phyloP scores from a whole-genome alignment of 2,113 vertebrate species.

The Rhodinocichla rosea region DNA sequence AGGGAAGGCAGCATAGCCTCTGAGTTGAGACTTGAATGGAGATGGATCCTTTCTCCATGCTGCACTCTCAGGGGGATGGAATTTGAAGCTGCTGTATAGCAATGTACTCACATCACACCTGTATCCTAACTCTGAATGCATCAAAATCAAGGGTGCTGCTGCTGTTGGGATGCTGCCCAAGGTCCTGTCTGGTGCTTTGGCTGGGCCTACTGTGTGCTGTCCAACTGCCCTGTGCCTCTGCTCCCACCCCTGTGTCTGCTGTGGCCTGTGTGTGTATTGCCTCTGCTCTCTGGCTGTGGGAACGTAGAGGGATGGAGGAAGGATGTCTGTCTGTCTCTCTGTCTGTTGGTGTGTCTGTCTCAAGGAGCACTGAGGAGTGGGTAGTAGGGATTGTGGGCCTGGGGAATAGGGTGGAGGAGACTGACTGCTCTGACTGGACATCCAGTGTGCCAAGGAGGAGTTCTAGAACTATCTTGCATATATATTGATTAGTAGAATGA shows the following conservation, averaged over 20 bases:
- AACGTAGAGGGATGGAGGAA: neutral
- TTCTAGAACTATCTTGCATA: neutral
- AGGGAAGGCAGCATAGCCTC: neutral
- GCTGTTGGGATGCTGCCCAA: accelerated
- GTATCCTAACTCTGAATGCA: neutral
- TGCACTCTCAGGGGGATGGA: neutral
- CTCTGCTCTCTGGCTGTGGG: neutral
- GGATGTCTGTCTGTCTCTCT: neutral
- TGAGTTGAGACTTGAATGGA: neutral
- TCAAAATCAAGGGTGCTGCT: neutral
- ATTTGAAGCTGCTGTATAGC: neutral
- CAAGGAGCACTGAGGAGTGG: neutral
- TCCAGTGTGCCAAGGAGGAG: neutral
- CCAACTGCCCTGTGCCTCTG: neutral
- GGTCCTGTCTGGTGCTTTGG: neutral
- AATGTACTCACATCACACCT: neutral
- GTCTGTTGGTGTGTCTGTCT: neutral
- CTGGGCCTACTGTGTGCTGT: neutral
- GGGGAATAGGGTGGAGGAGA: neutral
- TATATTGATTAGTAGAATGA: neutral
- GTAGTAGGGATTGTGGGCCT: neutral
- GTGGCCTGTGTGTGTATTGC: neutral
- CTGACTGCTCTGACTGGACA: neutral
- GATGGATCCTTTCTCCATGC: neutral
- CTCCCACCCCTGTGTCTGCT: neutral